phyloP scores from a whole-genome alignment of 2,888 invertebrate species.

The Tenthredo distinguenda region DNA sequence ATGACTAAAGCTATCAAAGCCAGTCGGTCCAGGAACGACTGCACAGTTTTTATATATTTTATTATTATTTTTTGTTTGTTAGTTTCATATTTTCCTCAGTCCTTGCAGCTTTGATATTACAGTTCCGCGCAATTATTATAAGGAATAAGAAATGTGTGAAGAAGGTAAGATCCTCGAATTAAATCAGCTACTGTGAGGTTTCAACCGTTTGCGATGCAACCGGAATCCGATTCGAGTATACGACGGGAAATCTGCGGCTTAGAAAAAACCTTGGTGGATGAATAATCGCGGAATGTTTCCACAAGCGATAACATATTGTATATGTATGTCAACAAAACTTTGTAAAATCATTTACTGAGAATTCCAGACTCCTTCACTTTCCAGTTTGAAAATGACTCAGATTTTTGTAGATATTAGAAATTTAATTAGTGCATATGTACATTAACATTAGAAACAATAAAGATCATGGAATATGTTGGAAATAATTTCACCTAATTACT shows the following conservation, averaged over 20 bases:
- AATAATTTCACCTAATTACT: conserved; percentile 1
- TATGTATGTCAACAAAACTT: background rate
- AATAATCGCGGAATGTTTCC: background rate
- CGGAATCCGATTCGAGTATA: background rate
- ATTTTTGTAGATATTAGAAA: background rate
- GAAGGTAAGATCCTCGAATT: background rate
- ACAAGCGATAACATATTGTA: background rate
- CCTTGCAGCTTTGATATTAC: background rate
- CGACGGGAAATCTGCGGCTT: background rate
- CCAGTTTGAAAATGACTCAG: background rate
- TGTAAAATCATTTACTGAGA: background rate
- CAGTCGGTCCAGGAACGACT: background rate
- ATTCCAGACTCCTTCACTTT: background rate
- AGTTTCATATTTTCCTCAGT: background rate
- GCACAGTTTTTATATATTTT: background rate
- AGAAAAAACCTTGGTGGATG: background rate
- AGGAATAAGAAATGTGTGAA: background rate
- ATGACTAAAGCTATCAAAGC: conserved; percentile 31
- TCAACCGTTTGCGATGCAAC: background rate
- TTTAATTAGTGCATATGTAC: background rate
- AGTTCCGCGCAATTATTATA: background rate
- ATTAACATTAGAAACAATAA: background rate
- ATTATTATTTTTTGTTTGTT: background rate
- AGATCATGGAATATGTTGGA: background rate
- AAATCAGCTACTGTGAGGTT: background rate